Evolutionary conservation across 2,797 vertebrate species (phyloP).

Genomic region (Microctenopoma stevenorrisi): DNA sequence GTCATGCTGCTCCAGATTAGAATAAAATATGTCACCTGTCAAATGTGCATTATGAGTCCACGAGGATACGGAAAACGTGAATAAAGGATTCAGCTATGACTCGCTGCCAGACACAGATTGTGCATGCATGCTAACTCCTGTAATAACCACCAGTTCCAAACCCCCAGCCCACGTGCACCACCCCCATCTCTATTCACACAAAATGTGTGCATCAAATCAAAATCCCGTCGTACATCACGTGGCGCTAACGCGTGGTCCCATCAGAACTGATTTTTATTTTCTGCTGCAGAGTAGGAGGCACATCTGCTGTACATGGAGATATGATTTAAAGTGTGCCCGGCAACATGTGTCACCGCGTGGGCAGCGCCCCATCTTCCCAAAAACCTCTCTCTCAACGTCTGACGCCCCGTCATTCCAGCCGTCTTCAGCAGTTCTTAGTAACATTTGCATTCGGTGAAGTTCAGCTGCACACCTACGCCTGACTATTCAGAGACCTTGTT

Average conservation of each 20-base stretch:
- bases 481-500: neutral
- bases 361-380: constrained; percentile 33
- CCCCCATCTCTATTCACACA: constrained; percentile 2
- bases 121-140: neutral
- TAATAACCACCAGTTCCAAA: constrained; percentile 6
- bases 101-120: neutral
- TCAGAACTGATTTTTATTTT: constrained; percentile 40
- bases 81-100: no score
- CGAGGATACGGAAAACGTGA: no score
- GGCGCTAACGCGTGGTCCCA: constrained; percentile 34
- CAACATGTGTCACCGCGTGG: constrained; percentile 51
- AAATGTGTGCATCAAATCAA: constrained; percentile 12
- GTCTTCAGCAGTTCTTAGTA: constrained; percentile 1
- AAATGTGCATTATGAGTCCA: no score
- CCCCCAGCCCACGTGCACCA: constrained; percentile 8
- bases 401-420: neutral
- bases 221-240: constrained; percentile 39
- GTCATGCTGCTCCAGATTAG: constrained; percentile 21
- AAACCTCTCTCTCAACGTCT: constrained; percentile 27
- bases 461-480: neutral
- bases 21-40: neutral
- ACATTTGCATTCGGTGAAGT: neutral
- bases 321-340: constrained; percentile 14
- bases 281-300: constrained; percentile 53
- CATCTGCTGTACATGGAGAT: constrained; percentile 31